phyloP scores from a whole-genome alignment of 2,888 invertebrate genomes.

The Dasysyrphus albostriatus region DNA sequence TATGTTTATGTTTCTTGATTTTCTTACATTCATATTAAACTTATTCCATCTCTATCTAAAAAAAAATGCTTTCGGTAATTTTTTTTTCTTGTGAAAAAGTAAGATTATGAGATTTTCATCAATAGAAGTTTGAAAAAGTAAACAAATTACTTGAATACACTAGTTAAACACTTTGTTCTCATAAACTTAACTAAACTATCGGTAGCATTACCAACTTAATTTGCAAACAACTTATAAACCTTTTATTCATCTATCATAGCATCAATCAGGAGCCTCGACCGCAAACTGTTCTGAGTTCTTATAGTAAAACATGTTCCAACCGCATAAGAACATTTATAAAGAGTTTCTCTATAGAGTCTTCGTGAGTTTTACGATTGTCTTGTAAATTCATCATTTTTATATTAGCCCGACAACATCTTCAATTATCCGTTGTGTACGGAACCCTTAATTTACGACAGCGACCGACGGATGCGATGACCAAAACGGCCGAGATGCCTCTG shows the following conservation, averaged over 20 bases:
- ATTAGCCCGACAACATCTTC: constrained; percentile 75
- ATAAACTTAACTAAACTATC: neutral
- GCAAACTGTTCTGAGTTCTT: neutral
- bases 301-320: neutral
- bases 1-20: no score
- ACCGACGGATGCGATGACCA: constrained; percentile 10
- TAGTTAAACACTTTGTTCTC: neutral
- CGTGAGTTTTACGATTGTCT: constrained; percentile 56
- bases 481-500: constrained; percentile 4
- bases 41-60: no score
- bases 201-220: constrained; percentile 51
- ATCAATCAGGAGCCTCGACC: neutral
- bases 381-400: constrained; percentile 75
- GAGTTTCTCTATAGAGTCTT: neutral
- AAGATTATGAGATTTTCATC: no score
- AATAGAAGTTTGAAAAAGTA: no score
- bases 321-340: neutral
- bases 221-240: constrained; percentile 35
- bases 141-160: no score
- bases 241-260: constrained; percentile 45
- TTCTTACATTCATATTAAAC: no score
- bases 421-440: constrained; percentile 73
- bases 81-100: no score
- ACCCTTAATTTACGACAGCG: constrained; percentile 69
- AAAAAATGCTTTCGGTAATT: no score